Evolutionary conservation across 2,888 invertebrate genomes (phyloP), one percentile per base, ranked within the genome.

Genomic region (Oxytorus armatus): DNA sequence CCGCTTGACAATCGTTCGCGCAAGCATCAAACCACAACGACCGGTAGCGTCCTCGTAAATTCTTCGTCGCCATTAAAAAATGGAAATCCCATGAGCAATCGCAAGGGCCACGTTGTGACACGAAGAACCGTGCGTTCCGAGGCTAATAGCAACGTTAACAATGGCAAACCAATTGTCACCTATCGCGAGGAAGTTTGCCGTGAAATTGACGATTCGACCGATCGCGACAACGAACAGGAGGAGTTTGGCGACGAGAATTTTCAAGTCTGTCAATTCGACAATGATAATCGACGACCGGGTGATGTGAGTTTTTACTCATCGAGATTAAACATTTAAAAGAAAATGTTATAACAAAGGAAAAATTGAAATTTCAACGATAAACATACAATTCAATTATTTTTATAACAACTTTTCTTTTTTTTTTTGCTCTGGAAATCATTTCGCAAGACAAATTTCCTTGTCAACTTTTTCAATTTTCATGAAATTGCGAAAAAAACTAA

Each of bases 1-100:
- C 97, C 97, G 0, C 93, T 97, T 72, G 93, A 93, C 85, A 89
- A 89, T 80, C 94, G 94, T 86, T 92, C 92, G 86, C 89, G 87
- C 72, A 91, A 91, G 82, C 88, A 88, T 72, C 82, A 85, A 77
- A 84, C 81, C 49, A 78, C 77, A 55, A 75, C 82, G 59, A 75
- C 72, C 72, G 79, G 77, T 86, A 75, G 89, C 89, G 73, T 85
- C 85, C 8, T 78, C 85, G 10, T 83, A 85, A 1, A 87, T 87
- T 36, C 84, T 90, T 44, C 63, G 11, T 65, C 80, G 23, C 82
- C 87, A 84, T 33, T 85, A 85, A 84, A 92, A 89, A 85, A 93
- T 90, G 86, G 87, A 85, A 88, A 93, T 92, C 88, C 91, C 88
- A 90, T 86, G 72, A 87, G 88, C 79, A 90, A 87, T 85, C 88